These are phyloP conservation scores for Oscheius sp. DNA, from an alignment of 2,888 invertebrate genomes.

Conservation along the genomic window DNA sequence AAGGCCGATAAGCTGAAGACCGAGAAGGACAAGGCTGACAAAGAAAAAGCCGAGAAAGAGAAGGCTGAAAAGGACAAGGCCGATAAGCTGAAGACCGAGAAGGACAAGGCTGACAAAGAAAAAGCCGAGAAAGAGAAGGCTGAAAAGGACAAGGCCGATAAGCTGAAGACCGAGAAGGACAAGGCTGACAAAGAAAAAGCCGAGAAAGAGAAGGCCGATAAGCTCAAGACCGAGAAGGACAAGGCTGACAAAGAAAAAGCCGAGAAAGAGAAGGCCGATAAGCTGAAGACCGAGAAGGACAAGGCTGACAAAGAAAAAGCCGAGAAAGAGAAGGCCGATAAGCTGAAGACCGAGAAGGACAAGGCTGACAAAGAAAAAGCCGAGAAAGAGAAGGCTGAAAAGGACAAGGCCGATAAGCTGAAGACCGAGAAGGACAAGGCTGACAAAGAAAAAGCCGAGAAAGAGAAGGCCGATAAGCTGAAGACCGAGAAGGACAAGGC, in stretches of 20 bases:
- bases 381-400: slow-evolving; percentile 3
- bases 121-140: neutral
- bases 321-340: neutral
- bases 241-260: neutral
- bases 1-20: slow-evolving; percentile 2
- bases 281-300: neutral
- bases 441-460: neutral
- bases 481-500: neutral
- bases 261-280: neutral
- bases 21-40: neutral
- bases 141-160: neutral
- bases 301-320: neutral
- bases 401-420: no score
- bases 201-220: neutral
- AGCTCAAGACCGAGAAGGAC: neutral
- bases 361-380: neutral
- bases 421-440: neutral
- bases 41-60: neutral
- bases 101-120: neutral
- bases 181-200: neutral
- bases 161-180: neutral
- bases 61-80: neutral
- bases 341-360: neutral
- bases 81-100: neutral
- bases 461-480: slow-evolving; percentile 4